A percentile compares a stretch with the other conserved stretches of the same genome.
Conservation (phyloP, 2,888 invertebrate species). For the Drosophila aldrichi region DNA sequence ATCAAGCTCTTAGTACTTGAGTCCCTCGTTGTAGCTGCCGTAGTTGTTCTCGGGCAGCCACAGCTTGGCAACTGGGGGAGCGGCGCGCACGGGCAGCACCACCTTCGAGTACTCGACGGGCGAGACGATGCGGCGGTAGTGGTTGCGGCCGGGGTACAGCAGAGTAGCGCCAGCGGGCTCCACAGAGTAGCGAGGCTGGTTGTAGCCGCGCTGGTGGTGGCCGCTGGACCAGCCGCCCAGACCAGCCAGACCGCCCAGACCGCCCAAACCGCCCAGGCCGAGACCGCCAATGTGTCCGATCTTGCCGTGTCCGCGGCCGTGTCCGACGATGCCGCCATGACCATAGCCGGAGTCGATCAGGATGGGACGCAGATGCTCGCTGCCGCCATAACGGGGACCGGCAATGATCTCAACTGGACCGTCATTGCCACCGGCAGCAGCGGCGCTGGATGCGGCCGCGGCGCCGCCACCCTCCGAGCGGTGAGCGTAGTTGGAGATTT, state of each 20-base stretch:
- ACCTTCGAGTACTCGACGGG: constrained; percentile 75
- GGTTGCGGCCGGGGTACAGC: constrained; percentile 73
- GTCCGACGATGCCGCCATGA: constrained; percentile 1
- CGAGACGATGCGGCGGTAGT: constrained; percentile 70
- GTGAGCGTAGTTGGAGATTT: constrained; percentile 36
- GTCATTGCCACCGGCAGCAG: constrained; percentile 43
- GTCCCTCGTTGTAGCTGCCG: constrained; percentile 31
- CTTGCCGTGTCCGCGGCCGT: constrained; percentile 6
- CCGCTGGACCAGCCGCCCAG: background rate
- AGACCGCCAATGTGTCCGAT: background rate
- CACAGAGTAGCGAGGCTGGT: constrained; percentile 49
- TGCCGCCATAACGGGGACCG: constrained; percentile 51
- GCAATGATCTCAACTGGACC: constrained; percentile 63
- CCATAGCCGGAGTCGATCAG: constrained; percentile 56
- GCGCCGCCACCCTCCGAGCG: constrained; percentile 32
- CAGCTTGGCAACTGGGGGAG: constrained; percentile 78
- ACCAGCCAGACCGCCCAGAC: background rate
- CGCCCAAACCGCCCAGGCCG: constrained; percentile 6
- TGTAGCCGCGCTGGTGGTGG: constrained; percentile 6
- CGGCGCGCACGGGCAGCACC: constrained; percentile 69
- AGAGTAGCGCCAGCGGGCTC: constrained; percentile 71
- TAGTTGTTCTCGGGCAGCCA: constrained; percentile 66
- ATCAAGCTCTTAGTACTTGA: constrained; percentile 39
- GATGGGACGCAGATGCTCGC: constrained; percentile 58
- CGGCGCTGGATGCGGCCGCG: constrained; percentile 48